phyloP scores from a whole-genome alignment of 1,140 invertebrate species.

The Cyphomyrmex costatus region DNA sequence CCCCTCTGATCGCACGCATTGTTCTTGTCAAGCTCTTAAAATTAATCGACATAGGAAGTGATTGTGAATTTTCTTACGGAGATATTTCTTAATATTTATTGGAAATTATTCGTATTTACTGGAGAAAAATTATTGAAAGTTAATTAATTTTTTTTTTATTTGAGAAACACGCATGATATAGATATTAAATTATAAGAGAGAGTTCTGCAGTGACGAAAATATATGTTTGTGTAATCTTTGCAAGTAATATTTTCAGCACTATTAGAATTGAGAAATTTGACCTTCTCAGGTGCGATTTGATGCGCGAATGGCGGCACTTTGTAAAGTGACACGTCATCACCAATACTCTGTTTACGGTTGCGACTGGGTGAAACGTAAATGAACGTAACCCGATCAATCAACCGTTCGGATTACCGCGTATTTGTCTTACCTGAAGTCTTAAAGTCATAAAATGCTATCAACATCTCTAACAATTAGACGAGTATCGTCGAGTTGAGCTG shows the following conservation, averaged over 20 bases:
- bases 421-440: constrained; percentile 45
- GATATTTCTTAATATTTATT: not conserved
- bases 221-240: not conserved
- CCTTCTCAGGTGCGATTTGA: not conserved
- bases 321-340: constrained; percentile 34
- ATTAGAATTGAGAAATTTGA: not conserved
- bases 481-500: not conserved
- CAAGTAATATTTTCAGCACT: not conserved
- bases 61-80: constrained; percentile 20
- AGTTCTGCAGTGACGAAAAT: not conserved
- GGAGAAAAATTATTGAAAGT: not conserved
- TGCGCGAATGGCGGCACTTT: constrained; percentile 4
- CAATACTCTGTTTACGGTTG: constrained; percentile 62
- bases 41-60: constrained; percentile 3
- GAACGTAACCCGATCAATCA: constrained; percentile 63
- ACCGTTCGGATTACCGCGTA: constrained; percentile 47
- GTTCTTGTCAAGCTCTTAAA: constrained; percentile 6
- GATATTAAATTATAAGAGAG: not conserved
- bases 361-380: too few relatives aligned
- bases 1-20: constrained; percentile 19
- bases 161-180: not conserved
- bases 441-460: constrained; percentile 21
- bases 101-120: constrained; percentile 23
- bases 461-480: constrained; percentile 5
- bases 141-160: constrained; percentile 2